phyloP scores from a whole-genome alignment of 1,140 invertebrate genomes.

The Danaus melanippus region DNA sequence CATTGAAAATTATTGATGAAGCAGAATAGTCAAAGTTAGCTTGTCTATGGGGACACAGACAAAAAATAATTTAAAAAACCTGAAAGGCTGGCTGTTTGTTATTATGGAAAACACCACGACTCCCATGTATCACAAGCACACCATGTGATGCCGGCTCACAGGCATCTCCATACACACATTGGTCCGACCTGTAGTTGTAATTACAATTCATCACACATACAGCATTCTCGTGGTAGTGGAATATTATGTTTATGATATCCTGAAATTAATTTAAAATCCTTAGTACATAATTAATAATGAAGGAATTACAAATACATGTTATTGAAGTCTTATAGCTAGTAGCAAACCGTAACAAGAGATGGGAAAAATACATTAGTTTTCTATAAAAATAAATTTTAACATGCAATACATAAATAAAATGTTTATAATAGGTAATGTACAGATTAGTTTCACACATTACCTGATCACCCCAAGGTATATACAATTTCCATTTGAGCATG shows the following conservation, averaged over 20 bases:
- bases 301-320: neutral
- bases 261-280: slow-evolving; percentile 46
- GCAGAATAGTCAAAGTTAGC: too few relatives aligned
- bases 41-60: too few relatives aligned
- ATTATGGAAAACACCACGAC: slow-evolving; percentile 87
- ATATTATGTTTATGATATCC: slow-evolving; percentile 97
- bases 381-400: too few relatives aligned
- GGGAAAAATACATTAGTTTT: too few relatives aligned
- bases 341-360: too few relatives aligned
- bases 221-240: slow-evolving; percentile 90
- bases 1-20: too few relatives aligned
- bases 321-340: too few relatives aligned
- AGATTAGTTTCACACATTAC: slow-evolving; percentile 21
- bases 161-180: slow-evolving; percentile 94
- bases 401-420: too few relatives aligned
- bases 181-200: slow-evolving; percentile 94
- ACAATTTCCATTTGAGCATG: slow-evolving; percentile 87
- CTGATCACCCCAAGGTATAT: slow-evolving; percentile 96
- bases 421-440: too few relatives aligned
- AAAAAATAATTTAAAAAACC: slow-evolving; percentile 43
- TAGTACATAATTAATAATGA: slow-evolving; percentile 1
- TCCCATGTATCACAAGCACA: slow-evolving; percentile 90
- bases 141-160: slow-evolving; percentile 86
- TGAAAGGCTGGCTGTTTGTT: slow-evolving; percentile 89
- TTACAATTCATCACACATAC: slow-evolving; percentile 87